Conservation (phyloP, 2,113 vertebrate species). For the Limnothrissa miodon region DNA sequence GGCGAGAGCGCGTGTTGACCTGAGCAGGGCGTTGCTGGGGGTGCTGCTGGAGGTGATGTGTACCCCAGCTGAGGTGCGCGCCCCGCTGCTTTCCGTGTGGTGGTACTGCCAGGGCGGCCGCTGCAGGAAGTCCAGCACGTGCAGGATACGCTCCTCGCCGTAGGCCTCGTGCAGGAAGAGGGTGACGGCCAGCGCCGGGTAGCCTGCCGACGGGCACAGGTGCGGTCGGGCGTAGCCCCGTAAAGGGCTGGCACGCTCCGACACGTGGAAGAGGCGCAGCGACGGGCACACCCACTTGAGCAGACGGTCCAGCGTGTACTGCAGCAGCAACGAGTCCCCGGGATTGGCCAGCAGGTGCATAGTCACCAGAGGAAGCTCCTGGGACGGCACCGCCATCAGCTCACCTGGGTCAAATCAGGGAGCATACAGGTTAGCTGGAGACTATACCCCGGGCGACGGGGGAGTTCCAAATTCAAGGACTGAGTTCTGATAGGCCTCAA, state of each 20-base stretch:
- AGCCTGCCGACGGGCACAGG: conserved; percentile 60
- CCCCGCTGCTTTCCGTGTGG: conserved; percentile 60
- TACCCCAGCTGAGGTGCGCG: conserved; percentile 44
- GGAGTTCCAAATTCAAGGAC: background rate
- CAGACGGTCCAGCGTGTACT: conserved; percentile 81
- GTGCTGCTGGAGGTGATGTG: conserved; percentile 55
- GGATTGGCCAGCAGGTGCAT: conserved; percentile 83
- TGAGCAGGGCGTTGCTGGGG: conserved; percentile 40
- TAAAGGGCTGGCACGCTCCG: conserved; percentile 73
- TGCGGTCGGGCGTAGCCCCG: conserved; percentile 52
- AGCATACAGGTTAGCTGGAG: background rate
- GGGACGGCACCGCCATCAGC: conserved; percentile 57
- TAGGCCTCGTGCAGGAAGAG: conserved; percentile 83
- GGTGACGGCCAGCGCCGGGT: conserved; percentile 85
- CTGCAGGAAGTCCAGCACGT: conserved; percentile 81
- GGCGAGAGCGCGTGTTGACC: background rate
- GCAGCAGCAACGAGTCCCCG: conserved; percentile 78
- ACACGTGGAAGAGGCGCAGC: conserved; percentile 83
- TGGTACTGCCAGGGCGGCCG: conserved; percentile 82
- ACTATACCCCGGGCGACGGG: no score
- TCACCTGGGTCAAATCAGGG: conserved; percentile 39
- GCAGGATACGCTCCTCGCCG: conserved; percentile 82
- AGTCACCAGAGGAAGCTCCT: conserved; percentile 70
- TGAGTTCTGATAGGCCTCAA: no score
- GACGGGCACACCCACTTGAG: conserved; percentile 79